Conservation (phyloP, 2,797 vertebrate genomes). For the Anas georgica region DNA sequence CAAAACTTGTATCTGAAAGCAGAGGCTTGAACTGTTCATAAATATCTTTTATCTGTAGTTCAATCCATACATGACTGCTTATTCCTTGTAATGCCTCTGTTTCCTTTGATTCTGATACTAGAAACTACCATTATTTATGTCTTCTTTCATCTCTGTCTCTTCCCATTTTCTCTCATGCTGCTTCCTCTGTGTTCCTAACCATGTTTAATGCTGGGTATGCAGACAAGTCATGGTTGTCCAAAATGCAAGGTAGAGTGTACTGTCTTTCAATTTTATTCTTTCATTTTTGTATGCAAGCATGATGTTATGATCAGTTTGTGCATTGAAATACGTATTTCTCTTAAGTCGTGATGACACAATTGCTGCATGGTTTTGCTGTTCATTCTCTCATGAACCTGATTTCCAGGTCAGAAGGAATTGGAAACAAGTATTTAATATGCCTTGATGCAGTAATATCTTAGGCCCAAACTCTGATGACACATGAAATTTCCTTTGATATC, state of each 20-base stretch:
- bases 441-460: neutral
- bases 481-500: neutral
- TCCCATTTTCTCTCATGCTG: slow-evolving; percentile 66
- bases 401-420: neutral
- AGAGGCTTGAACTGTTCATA: neutral
- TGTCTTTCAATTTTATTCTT: slow-evolving; percentile 72
- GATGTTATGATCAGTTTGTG: neutral
- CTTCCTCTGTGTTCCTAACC: slow-evolving; percentile 75
- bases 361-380: neutral
- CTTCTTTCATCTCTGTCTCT: slow-evolving; percentile 58
- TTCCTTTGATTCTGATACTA: slow-evolving; percentile 16
- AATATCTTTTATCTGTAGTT: neutral
- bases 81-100: neutral
- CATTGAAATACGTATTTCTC: neutral
- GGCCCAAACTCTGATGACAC: neutral
- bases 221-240: slow-evolving; percentile 99
- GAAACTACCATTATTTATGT: slow-evolving; percentile 11
- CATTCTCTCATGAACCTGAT: neutral
- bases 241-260: slow-evolving; percentile 96
- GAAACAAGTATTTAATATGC: neutral
- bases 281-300: neutral
- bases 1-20: neutral
- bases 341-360: neutral
- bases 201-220: slow-evolving; percentile 77
- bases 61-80: neutral